Evolutionary conservation across 1,140 invertebrate genomes (phyloP).

Genomic region (Drosophila cardini): DNA sequence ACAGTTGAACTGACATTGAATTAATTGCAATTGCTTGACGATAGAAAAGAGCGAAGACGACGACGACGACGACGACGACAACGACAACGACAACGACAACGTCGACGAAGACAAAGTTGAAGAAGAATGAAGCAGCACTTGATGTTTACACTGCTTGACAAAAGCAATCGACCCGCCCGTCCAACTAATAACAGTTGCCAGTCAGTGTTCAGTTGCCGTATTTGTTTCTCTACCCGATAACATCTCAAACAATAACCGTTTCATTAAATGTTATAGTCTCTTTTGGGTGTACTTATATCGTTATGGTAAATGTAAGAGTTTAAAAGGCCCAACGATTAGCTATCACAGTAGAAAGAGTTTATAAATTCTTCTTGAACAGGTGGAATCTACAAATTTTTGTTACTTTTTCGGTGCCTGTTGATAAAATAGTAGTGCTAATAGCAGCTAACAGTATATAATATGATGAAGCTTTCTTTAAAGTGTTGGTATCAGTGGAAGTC

Average conservation of each 20-base stretch:
- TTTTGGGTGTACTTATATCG: not conserved
- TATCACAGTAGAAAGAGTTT: not conserved
- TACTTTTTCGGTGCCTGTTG: too few relatives aligned
- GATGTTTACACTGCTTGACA: conserved; percentile 30
- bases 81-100: not conserved
- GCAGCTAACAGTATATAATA: too few relatives aligned
- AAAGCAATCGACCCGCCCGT: conserved; percentile 1
- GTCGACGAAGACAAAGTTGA: not conserved
- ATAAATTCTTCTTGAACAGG: not conserved
- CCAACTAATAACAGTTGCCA: conserved; percentile 14
- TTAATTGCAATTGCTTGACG: conserved; percentile 56
- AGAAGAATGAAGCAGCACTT: conserved; percentile 10
- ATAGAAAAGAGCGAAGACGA: conserved; percentile 7
- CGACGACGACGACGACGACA: not conserved
- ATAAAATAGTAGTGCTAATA: too few relatives aligned
- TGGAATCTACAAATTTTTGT: too few relatives aligned
- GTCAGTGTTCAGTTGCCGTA: conserved; percentile 5
- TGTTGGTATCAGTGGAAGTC: too few relatives aligned
- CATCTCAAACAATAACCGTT: conserved; percentile 9
- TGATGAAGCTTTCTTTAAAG: too few relatives aligned
- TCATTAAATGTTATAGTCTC: conserved; percentile 12
- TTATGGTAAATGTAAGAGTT: not conserved
- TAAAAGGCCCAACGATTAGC: not conserved
- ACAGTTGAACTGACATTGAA: conserved; percentile 64
- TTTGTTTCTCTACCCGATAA: conserved; percentile 4